phyloP scores from a whole-genome alignment of 2,888 invertebrate genomes.

The Coremacera marginata region DNA sequence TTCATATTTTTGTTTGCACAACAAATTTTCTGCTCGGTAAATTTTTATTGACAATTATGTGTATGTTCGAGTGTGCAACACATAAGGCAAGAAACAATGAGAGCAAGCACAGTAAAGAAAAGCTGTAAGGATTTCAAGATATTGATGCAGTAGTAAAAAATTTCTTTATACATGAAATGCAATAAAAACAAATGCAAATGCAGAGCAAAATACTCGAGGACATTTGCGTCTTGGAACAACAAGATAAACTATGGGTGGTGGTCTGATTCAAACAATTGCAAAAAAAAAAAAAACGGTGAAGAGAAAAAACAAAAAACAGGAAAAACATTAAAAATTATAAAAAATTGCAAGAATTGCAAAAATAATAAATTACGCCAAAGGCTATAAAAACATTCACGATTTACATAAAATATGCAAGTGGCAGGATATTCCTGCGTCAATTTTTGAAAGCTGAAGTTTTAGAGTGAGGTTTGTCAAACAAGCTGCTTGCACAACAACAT shows the following conservation, averaged over 20 bases:
- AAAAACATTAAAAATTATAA: constrained; percentile 51
- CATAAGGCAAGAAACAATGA: constrained; percentile 32
- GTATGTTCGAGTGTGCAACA: constrained; percentile 40
- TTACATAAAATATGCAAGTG: constrained; percentile 25
- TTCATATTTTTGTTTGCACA: constrained; percentile 64
- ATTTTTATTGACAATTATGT: constrained; percentile 67
- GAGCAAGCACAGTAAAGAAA: constrained; percentile 33
- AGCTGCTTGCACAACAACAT: too few relatives aligned
- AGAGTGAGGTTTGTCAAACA: too few relatives aligned
- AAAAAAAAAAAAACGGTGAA: constrained; percentile 48
- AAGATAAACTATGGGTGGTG: constrained; percentile 27
- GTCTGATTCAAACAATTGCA: background rate
- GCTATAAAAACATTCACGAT: constrained; percentile 56
- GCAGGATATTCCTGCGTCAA: too few relatives aligned
- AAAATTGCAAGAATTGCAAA: constrained; percentile 51
- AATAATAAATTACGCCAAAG: constrained; percentile 57
- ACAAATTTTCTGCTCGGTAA: constrained; percentile 67
- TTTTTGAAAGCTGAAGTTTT: too few relatives aligned
- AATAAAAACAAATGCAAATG: constrained; percentile 37
- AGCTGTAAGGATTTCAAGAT: constrained; percentile 38
- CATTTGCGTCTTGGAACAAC: constrained; percentile 22
- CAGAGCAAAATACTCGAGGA: constrained; percentile 34
- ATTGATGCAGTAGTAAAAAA: background rate
- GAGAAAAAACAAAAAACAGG: constrained; percentile 58
- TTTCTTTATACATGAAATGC: constrained; percentile 19